phyloP scores from a whole-genome alignment of 2,113 vertebrate genomes.

The Diadophis punctatus region DNA sequence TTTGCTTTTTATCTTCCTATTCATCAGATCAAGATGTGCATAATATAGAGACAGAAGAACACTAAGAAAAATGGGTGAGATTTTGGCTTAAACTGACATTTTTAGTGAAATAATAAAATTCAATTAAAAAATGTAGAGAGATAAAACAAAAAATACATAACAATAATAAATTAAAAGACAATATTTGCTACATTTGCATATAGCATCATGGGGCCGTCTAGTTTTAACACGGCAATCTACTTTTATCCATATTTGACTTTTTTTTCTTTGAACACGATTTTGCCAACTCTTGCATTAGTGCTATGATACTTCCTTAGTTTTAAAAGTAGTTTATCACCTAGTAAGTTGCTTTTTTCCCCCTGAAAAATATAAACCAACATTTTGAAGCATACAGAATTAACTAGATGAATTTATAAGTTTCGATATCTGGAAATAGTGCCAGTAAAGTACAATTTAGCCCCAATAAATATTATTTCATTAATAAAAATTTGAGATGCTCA shows the following conservation, averaged over 20 bases:
- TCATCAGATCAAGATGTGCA: background rate
- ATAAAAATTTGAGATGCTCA: background rate
- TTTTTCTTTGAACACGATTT: background rate
- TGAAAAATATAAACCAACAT: background rate
- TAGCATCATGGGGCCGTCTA: background rate
- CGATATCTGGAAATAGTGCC: background rate
- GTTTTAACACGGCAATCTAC: background rate
- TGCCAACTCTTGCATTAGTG: background rate
- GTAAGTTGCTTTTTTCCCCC: background rate
- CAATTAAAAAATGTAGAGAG: background rate
- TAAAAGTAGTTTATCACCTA: background rate
- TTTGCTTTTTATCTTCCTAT: slow-evolving; percentile 22
- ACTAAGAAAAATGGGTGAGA: background rate
- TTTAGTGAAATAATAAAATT: background rate
- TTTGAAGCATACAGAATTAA: no score
- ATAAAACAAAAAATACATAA: background rate
- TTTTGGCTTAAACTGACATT: background rate
- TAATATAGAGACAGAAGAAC: background rate
- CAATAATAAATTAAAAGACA: background rate
- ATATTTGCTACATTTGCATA: background rate
- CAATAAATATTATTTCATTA: background rate
- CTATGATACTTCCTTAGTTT: background rate
- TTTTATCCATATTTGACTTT: background rate
- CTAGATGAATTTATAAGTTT: background rate
- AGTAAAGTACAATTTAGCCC: background rate